These are phyloP conservation scores for Calyptommatus sinebrachiatus DNA, from an alignment of 2,113 vertebrate genomes.

Conservation along the genomic window DNA sequence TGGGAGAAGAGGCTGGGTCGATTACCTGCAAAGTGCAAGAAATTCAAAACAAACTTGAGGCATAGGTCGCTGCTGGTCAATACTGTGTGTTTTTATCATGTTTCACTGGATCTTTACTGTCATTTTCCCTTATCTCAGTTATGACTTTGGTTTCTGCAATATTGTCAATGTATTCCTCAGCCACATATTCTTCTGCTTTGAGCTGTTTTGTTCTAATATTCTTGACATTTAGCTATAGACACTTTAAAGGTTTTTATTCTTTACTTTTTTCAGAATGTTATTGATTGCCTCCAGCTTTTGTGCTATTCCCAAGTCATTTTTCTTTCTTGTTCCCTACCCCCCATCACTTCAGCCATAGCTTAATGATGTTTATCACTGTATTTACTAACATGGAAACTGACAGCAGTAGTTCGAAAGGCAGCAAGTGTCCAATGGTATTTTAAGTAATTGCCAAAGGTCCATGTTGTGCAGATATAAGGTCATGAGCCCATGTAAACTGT, in stretches of 20 bases:
- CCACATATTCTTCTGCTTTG: slow-evolving; percentile 37
- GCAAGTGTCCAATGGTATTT: slow-evolving; percentile 8
- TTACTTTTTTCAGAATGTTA: slow-evolving; percentile 64
- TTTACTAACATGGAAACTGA: slow-evolving; percentile 45
- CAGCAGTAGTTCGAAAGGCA: slow-evolving; percentile 14
- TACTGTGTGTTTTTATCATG: not conserved
- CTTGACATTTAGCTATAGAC: slow-evolving; percentile 67
- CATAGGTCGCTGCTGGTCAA: not conserved
- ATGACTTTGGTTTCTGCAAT: slow-evolving; percentile 36
- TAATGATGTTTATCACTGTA: slow-evolving; percentile 37
- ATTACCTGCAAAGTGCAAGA: too few relatives aligned
- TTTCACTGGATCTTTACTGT: slow-evolving; percentile 8
- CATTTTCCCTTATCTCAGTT: slow-evolving; percentile 15
- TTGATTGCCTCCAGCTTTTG: slow-evolving; percentile 67
- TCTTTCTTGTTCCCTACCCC: slow-evolving; percentile 39
- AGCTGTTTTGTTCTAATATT: slow-evolving; percentile 67
- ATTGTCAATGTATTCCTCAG: slow-evolving; percentile 42
- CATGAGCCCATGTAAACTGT: not conserved
- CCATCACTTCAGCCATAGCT: slow-evolving; percentile 21
- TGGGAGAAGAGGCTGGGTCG: too few relatives aligned
- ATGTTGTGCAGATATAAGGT: slow-evolving; percentile 43
- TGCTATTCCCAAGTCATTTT: slow-evolving; percentile 58
- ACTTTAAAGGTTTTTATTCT: slow-evolving; percentile 66
- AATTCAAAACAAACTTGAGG: too few relatives aligned
- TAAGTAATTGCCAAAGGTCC: slow-evolving; percentile 47